A percentile compares a stretch with the other conserved stretches of the same genome.
These are phyloP conservation scores for Metellina segmentata DNA, from an alignment of 2,888 invertebrate genomes.

Conservation along the genomic window DNA sequence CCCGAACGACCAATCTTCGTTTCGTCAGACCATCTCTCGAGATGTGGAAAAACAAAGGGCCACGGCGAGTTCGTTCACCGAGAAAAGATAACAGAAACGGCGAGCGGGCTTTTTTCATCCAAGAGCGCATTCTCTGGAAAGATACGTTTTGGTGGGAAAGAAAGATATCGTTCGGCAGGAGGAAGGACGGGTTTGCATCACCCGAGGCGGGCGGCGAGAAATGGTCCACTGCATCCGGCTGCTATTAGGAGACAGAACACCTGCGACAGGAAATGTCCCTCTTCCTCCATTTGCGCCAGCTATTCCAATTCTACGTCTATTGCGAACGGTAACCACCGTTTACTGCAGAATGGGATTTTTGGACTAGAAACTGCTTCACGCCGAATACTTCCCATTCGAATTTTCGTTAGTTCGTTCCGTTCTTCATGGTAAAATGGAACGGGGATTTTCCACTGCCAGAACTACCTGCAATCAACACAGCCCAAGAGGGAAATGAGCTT, in stretches of 20 bases:
- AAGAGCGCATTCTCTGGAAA: too few relatives aligned
- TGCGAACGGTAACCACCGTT: too few relatives aligned
- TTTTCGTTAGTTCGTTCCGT: too few relatives aligned
- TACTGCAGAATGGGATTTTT: too few relatives aligned
- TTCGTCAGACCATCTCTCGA: not conserved
- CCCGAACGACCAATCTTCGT: too few relatives aligned
- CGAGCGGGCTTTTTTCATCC: not conserved
- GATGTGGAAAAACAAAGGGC: not conserved
- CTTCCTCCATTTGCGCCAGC: not conserved
- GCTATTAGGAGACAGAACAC: slow-evolving; percentile 39
- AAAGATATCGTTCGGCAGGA: not conserved
- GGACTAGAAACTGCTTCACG: too few relatives aligned
- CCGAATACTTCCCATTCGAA: too few relatives aligned
- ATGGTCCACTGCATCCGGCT: slow-evolving; percentile 55
- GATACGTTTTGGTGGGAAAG: not conserved
- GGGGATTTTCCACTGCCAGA: not conserved
- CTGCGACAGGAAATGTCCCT: slow-evolving; percentile 55
- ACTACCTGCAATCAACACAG: not conserved
- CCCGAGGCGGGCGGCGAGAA: slow-evolving; percentile 41
- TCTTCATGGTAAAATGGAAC: too few relatives aligned
- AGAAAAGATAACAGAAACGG: not conserved
- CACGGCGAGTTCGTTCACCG: not conserved
- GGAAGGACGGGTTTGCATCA: slow-evolving; percentile 19
- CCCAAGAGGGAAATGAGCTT: not conserved
- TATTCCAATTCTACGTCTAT: too few relatives aligned